Percentiles rank a stretch among this genome's conserved stretches.
Conservation (phyloP, 2,888 invertebrate species). For the Acanthosepion lycidas region DNA sequence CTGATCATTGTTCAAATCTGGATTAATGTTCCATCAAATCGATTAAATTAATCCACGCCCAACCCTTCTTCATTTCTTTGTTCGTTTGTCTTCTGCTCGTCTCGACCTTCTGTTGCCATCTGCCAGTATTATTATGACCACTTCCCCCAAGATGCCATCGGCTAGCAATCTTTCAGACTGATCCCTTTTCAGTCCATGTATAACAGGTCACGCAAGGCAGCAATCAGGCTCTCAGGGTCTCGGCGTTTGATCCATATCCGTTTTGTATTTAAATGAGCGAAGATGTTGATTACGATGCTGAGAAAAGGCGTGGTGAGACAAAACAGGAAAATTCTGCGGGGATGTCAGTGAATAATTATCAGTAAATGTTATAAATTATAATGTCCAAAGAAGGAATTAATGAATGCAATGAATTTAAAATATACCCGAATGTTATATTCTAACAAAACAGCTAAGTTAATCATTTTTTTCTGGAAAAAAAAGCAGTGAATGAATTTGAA, state of each 20-base stretch:
- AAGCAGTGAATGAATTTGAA: no score
- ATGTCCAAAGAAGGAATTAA: no score
- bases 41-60: not conserved
- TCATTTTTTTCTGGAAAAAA: no score
- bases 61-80: not conserved
- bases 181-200: not conserved
- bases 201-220: not conserved
- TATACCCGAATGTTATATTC: no score
- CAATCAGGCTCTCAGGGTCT: not conserved
- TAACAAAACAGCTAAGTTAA: no score
- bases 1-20: not conserved
- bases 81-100: not conserved
- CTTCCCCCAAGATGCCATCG: not conserved
- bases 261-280: not conserved
- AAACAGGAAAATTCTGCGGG: not conserved
- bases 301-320: not conserved
- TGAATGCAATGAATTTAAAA: no score
- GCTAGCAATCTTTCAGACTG: not conserved
- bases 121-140: not conserved
- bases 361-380: no score
- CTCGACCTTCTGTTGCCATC: not conserved
- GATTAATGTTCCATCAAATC: not conserved
- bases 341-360: no score
- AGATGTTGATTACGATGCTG: not conserved
- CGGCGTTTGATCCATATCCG: not conserved